Base-by-base conservation (phyloP, 1,140 invertebrate species). In the Ditylenchus dipsaci region DNA sequence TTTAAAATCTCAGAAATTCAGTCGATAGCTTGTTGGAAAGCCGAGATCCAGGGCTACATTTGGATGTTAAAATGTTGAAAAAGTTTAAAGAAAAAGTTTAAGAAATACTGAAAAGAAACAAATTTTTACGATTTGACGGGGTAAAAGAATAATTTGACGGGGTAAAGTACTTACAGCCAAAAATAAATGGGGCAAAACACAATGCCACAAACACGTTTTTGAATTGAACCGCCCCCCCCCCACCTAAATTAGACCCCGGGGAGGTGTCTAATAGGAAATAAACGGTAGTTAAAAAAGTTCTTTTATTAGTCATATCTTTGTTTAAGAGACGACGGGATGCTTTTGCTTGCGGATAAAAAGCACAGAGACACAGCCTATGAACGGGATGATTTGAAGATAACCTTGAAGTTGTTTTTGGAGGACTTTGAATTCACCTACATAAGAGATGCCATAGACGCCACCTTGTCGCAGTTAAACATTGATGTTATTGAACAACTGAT, bases 351-450 rank as follows among this genome's bases (percentile, higher is more conserved):
- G 11, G 68, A 82, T 30, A 71, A 72, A 21, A 57, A 75, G 27
- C 67, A 78, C 49, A 66, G 67, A 29, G 76, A 81, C 53, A 66
- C 53, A 42, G 56, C 49, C 26, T 80, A 82, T 63, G 78, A 80
- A 33, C 30, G 78, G 45, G 78, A 79, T 43, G 80, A 82, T 68
- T 29, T 80, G n/a, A 80, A 80, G 47, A 82, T 82, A 42, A 82
- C 78, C 1, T 59, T 80, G 9, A 80, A 80, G 64, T 63, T 80
- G 13, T 76, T 79, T 65, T 62, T 81, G 26, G 58, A 65, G 13
- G 38, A 67, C 19, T 78, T 81, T 47, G 58, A 73, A 23, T 67
- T 77, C 56, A 42, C 56, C 21, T 72, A 78, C 45, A 29, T 79
- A 13, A 53, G 70, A 9, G 63, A 71, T 38, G 73, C 73, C 23